phyloP scores from a whole-genome alignment of 2,888 invertebrate genomes.

The Abscondita cerata region DNA sequence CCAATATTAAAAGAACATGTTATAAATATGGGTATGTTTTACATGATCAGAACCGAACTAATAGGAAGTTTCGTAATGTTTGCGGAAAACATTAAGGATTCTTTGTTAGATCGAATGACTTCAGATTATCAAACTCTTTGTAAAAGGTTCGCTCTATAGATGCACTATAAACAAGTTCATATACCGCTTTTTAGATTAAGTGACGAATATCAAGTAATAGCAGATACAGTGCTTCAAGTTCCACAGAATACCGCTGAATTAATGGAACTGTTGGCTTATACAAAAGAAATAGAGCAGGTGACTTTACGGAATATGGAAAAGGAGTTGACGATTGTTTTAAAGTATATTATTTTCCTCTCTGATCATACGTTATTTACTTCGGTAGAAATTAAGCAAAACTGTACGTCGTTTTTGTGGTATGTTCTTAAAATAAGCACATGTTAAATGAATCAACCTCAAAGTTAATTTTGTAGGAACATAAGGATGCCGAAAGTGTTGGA shows the following conservation, averaged over 20 bases:
- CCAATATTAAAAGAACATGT: conserved; percentile 68
- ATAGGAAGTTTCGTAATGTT: conserved; percentile 73
- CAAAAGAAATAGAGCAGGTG: conserved; percentile 75
- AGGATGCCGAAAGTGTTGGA: conserved; percentile 83
- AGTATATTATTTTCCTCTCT: conserved; percentile 81
- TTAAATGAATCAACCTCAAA: too few relatives aligned
- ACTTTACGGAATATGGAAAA: conserved; percentile 78
- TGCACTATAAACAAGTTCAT: background rate
- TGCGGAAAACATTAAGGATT: conserved; percentile 72
- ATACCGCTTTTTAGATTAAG: conserved; percentile 67
- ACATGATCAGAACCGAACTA: conserved; percentile 81
- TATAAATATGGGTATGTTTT: conserved; percentile 82
- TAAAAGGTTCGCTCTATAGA: conserved; percentile 66
- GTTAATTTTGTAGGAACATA: conserved; percentile 65
- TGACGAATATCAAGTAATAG: conserved; percentile 83
- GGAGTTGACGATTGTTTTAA: conserved; percentile 68
- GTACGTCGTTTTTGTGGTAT: conserved; percentile 84
- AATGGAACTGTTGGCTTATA: conserved; percentile 82
- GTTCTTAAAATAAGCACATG: conserved; percentile 1
- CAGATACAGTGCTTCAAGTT: conserved; percentile 77
- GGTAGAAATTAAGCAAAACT: conserved; percentile 87
- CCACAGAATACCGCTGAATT: conserved; percentile 86
- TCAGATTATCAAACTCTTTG: conserved; percentile 81
- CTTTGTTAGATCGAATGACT: conserved; percentile 76
- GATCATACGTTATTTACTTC: conserved; percentile 83